phyloP scores from a whole-genome alignment of 2,888 invertebrate genomes.

The Andrena dorsata region DNA sequence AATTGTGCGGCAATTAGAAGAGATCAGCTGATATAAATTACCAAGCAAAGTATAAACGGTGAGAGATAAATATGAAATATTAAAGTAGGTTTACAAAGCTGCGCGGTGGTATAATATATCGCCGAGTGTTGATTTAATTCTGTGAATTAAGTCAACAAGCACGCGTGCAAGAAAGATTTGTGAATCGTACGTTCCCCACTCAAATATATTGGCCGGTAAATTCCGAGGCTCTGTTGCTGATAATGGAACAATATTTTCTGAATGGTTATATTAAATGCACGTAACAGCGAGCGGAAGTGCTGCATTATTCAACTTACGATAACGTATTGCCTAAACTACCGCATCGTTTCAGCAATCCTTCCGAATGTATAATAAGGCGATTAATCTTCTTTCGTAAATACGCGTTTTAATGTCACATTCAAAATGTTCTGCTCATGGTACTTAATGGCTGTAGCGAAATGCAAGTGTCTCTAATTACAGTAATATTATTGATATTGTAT shows the following conservation, averaged over 20 bases:
- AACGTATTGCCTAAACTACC: conserved; percentile 54
- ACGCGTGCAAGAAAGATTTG: conserved; percentile 55
- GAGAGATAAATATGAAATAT: conserved; percentile 51
- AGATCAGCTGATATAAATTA: not conserved
- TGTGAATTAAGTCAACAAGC: conserved; percentile 56
- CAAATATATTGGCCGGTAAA: conserved; percentile 57
- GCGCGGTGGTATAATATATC: conserved; percentile 43
- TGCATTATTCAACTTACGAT: conserved; percentile 53
- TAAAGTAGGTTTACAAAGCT: conserved; percentile 46
- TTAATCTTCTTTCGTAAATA: conserved; percentile 1
- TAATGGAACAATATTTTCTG: conserved; percentile 65
- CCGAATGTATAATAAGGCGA: conserved; percentile 4
- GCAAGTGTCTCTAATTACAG: not conserved
- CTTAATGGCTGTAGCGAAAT: not conserved
- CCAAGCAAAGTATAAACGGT: not conserved
- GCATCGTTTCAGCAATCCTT: conserved; percentile 41
- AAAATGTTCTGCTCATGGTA: not conserved
- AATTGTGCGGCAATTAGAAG: not conserved
- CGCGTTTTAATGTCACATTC: not conserved
- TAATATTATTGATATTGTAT: not conserved
- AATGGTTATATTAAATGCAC: conserved; percentile 60
- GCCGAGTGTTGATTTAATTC: conserved; percentile 62
- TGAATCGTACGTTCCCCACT: conserved; percentile 39
- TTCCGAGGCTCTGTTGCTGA: conserved; percentile 53
- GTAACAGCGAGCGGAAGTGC: conserved; percentile 44